Evolutionary conservation across 1,140 invertebrate genomes (phyloP).

Genomic region (Drosophila chauvacae): DNA sequence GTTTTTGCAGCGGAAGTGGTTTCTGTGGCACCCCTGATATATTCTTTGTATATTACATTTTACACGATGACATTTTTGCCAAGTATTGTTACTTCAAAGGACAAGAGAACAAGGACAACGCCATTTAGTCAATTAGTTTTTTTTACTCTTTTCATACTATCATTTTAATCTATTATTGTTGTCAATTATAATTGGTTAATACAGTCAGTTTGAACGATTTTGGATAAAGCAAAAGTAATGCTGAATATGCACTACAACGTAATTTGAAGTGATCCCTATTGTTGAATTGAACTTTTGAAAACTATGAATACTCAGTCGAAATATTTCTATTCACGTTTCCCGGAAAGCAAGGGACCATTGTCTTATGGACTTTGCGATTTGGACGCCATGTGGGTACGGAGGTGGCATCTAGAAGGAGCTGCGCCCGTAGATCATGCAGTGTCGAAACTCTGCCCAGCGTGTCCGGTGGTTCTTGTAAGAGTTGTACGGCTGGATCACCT

Average conservation of each 20-base stretch:
- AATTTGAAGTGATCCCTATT: background rate
- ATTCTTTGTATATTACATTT: too few species aligned
- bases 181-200: background rate
- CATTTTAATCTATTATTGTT: too few species aligned
- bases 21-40: too few species aligned
- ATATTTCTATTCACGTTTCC: background rate
- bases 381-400: background rate
- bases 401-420: conserved; percentile 12
- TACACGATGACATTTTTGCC: too few species aligned
- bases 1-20: too few species aligned
- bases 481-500: conserved; percentile 58
- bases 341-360: background rate
- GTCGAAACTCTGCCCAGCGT: conserved; percentile 65
- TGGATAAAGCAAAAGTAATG: background rate
- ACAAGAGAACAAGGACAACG: too few species aligned
- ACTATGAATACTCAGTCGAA: background rate
- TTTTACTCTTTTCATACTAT: too few species aligned
- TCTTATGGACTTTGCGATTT: background rate
- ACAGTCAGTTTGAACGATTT: background rate
- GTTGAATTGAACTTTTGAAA: background rate
- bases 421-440: conserved; percentile 56
- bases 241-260: background rate
- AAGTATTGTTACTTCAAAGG: too few species aligned
- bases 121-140: too few species aligned
- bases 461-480: conserved; percentile 51